These are phyloP conservation scores for Eupithecia vulgata DNA, from an alignment of 2,888 invertebrate species.

Conservation along the genomic window DNA sequence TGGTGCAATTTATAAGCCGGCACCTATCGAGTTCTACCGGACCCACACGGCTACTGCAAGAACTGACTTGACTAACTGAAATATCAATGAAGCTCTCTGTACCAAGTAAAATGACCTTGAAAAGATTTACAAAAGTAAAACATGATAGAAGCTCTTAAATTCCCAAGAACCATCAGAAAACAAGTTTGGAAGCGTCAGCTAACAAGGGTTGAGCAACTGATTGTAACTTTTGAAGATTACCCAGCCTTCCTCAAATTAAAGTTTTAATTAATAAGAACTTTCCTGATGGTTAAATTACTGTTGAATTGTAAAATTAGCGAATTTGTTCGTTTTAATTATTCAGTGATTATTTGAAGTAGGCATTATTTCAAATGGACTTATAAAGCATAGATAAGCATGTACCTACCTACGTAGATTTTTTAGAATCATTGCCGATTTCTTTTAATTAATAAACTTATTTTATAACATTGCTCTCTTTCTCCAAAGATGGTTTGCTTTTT, in stretches of 20 bases:
- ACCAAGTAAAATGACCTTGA: constrained; percentile 8
- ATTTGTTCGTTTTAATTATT: constrained; percentile 23
- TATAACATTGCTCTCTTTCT: no score
- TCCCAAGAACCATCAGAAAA: constrained; percentile 44
- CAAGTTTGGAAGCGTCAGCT: constrained; percentile 59
- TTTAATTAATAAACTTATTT: no score
- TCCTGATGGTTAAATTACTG: constrained; percentile 42
- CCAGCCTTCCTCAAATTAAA: constrained; percentile 50
- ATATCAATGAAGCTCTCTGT: not conserved
- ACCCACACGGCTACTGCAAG: no score
- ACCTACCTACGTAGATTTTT: no score
- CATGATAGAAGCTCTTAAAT: constrained; percentile 36
- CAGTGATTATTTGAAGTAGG: constrained; percentile 1
- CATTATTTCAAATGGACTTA: constrained; percentile 4
- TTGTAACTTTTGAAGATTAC: constrained; percentile 64
- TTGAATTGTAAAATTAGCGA: constrained; percentile 35
- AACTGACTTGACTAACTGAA: not conserved
- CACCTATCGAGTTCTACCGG: no score
- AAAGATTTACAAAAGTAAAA: not conserved
- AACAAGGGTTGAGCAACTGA: constrained; percentile 63
- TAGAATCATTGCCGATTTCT: not conserved
- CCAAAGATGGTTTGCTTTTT: no score
- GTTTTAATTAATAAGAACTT: constrained; percentile 44
- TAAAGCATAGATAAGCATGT: not conserved
- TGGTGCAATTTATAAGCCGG: no score